Evolutionary conservation across 1,140 invertebrate species (phyloP).

Genomic region (Aricia agestis): DNA sequence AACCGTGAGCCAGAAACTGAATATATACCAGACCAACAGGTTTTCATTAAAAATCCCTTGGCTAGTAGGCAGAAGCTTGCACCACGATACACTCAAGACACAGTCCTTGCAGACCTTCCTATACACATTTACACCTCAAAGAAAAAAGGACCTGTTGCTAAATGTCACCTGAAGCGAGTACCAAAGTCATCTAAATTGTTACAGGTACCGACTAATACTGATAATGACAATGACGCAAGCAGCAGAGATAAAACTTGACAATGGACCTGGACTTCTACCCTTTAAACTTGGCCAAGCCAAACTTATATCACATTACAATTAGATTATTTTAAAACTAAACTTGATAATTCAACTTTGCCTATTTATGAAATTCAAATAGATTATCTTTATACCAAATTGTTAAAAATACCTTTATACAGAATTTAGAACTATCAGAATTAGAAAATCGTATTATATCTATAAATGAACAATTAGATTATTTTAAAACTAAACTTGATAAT

Average conservation of each 20-base stretch:
- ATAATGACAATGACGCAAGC: constrained; percentile 18
- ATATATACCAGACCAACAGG: constrained; percentile 29
- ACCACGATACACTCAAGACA: constrained; percentile 32
- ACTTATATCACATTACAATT: constrained; percentile 23
- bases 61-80: constrained; percentile 28
- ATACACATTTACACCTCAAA: constrained; percentile 37
- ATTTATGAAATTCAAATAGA: constrained; percentile 23
- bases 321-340: constrained; percentile 17
- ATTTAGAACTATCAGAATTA: too few relatives aligned
- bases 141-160: constrained; percentile 30
- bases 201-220: too few relatives aligned
- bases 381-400: constrained; percentile 12
- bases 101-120: constrained; percentile 31
- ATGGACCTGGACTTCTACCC: constrained; percentile 22
- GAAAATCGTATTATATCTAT: too few relatives aligned
- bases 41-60: constrained; percentile 25
- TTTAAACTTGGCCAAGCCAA: constrained; percentile 25
- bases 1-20: constrained; percentile 24
- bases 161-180: constrained; percentile 30
- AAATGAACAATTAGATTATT: constrained; percentile 18
- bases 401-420: too few relatives aligned
- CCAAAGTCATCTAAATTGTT: constrained; percentile 31
- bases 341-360: constrained; percentile 21
- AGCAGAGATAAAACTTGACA: constrained; percentile 26
- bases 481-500: constrained; percentile 21